Conservation (phyloP, 2,797 vertebrate genomes). For the Eulemur rubriventer region DNA sequence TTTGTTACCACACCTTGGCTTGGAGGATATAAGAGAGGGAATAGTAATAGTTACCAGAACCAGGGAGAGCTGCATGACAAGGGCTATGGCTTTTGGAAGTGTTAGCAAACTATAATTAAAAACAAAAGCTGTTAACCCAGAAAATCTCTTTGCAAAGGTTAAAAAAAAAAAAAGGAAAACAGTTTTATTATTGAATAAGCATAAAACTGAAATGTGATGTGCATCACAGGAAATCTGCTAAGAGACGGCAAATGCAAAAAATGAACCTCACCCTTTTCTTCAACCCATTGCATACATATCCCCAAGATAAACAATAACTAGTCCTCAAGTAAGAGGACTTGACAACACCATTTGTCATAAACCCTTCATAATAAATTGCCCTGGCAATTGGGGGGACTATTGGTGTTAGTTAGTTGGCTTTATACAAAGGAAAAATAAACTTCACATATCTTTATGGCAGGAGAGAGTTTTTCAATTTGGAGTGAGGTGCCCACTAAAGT, state of each 20-base stretch:
- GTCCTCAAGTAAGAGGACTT: background rate
- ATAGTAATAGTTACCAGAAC: background rate
- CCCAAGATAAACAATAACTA: background rate
- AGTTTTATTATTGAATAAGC: background rate
- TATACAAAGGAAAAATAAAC: background rate
- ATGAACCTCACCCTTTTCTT: background rate
- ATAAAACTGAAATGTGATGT: background rate
- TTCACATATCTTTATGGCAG: background rate
- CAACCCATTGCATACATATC: background rate
- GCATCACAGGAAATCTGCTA: background rate
- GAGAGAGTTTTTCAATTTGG: background rate
- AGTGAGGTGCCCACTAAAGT: background rate
- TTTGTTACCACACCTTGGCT: background rate
- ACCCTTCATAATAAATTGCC: background rate
- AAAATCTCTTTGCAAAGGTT: background rate
- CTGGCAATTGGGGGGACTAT: background rate
- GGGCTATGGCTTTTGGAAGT: background rate
- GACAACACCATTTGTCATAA: background rate
- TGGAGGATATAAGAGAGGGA: background rate
- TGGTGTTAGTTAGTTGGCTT: background rate
- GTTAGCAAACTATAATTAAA: background rate
- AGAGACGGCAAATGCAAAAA: background rate
- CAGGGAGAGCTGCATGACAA: background rate
- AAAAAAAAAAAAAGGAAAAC: background rate
- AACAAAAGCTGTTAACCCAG: background rate